Conservation (phyloP, 2,113 vertebrate species). For the Urocynchramus pylzowi region DNA sequence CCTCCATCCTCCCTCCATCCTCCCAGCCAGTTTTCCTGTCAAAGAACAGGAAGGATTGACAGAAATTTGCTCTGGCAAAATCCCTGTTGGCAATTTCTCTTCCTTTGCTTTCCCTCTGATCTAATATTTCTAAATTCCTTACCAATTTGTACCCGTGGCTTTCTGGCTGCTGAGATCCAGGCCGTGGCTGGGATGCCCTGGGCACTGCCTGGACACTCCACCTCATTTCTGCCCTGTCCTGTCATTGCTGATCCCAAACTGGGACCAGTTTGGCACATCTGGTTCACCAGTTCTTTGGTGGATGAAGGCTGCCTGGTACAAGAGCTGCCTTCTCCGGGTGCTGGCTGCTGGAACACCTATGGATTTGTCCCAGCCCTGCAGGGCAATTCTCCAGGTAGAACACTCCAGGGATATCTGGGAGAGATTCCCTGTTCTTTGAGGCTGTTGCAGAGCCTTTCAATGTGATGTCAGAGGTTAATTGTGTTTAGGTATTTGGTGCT, state of each 20-base stretch:
- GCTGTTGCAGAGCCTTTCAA: not conserved
- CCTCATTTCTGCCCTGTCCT: not conserved
- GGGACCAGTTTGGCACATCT: not conserved
- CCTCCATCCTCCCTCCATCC: not conserved
- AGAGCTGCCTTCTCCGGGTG: not conserved
- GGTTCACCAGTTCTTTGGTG: not conserved
- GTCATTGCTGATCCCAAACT: not conserved
- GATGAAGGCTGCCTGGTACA: not conserved
- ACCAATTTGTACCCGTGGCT: not conserved
- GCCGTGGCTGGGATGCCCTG: not conserved
- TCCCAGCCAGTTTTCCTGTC: not conserved
- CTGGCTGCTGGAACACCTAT: not conserved
- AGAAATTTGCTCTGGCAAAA: not conserved
- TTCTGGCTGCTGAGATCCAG: not conserved
- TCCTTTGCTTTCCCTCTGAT: not conserved
- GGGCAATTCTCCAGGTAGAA: not conserved
- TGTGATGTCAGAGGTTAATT: slow-evolving; percentile 32
- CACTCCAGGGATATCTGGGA: not conserved
- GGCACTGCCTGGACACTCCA: not conserved
- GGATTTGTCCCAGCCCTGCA: not conserved
- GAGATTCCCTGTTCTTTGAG: not conserved
- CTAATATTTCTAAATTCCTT: not conserved
- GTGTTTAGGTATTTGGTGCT: slow-evolving; percentile 50
- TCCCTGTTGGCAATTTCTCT: not conserved
- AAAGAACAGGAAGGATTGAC: not conserved